Evolutionary conservation across 1,140 invertebrate species (phyloP).

Genomic region (Drosophila gunungcola): DNA sequence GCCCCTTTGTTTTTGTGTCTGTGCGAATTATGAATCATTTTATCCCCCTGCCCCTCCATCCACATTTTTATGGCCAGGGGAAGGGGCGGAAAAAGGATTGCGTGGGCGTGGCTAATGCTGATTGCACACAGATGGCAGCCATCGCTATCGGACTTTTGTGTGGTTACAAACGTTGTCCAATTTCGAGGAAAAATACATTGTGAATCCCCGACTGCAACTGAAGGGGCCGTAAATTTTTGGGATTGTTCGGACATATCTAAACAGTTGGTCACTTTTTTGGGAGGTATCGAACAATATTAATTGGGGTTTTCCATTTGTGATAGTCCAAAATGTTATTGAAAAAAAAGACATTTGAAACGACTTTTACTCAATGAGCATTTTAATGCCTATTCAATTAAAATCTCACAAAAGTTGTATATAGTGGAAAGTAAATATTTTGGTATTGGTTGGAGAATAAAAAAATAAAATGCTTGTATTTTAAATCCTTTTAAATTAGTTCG

Average conservation of each 20-base stretch:
- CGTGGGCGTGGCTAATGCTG: background rate
- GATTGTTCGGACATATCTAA: background rate
- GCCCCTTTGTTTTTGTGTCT: background rate
- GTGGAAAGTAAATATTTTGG: too few species aligned
- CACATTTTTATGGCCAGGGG: too few species aligned
- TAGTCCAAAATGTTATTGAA: too few species aligned
- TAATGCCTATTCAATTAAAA: too few species aligned
- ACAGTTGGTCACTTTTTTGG: background rate
- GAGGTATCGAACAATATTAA: too few species aligned
- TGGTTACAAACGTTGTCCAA: constrained; percentile 2
- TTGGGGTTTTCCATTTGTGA: too few species aligned
- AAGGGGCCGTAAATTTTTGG: background rate
- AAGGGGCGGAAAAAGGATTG: background rate
- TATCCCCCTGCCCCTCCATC: background rate
- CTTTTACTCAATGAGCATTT: too few species aligned
- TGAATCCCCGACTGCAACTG: background rate
- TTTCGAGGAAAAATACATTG: constrained; percentile 9
- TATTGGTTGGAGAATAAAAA: too few species aligned
- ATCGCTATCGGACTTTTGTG: constrained; percentile 12
- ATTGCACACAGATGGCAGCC: constrained; percentile 15
- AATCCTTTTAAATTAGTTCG: background rate
- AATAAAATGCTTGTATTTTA: background rate
- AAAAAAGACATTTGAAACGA: too few species aligned
- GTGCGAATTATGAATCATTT: constrained; percentile 12
- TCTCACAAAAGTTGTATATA: too few species aligned